Conservation (phyloP, 1,140 invertebrate genomes). For the Magallana angulata region DNA sequence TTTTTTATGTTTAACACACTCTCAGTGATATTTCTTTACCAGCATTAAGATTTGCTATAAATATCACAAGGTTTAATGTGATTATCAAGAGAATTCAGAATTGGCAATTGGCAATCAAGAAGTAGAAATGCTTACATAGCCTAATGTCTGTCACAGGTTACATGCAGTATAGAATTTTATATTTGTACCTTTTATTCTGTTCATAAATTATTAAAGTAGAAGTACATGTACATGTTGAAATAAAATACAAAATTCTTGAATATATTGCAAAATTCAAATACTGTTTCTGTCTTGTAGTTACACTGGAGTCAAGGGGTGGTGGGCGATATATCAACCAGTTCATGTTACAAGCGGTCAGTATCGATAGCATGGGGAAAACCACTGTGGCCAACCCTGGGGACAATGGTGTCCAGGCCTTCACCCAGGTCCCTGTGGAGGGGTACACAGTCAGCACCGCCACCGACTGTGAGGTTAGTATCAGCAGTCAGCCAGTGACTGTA, state of each 20-base stretch:
- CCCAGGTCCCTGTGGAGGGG: not conserved
- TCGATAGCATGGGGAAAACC: conserved; percentile 34
- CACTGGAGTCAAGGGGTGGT: conserved; percentile 32
- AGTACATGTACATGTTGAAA: too few relatives aligned
- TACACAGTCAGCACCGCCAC: not conserved
- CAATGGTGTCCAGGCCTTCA: conserved; percentile 10
- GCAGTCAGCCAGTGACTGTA: not conserved
- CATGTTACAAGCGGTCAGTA: conserved; percentile 52
- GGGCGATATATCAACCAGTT: conserved; percentile 41
- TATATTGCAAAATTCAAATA: too few relatives aligned
- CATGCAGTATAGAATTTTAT: too few relatives aligned
- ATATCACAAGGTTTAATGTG: not conserved
- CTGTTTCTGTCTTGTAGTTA: conserved; percentile 38
- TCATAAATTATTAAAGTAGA: too few relatives aligned
- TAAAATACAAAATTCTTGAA: too few relatives aligned
- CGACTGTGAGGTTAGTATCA: conserved; percentile 37
- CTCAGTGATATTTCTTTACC: not conserved
- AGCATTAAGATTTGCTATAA: not conserved
- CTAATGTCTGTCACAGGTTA: too few relatives aligned
- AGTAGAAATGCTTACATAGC: not conserved
- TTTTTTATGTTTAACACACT: conserved; percentile 10
- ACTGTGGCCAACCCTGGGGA: conserved; percentile 29
- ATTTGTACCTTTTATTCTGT: too few relatives aligned
- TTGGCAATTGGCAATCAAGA: not conserved
- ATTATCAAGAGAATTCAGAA: not conserved